Conservation (phyloP, 2,113 vertebrate genomes). For the Micromys minutus region DNA sequence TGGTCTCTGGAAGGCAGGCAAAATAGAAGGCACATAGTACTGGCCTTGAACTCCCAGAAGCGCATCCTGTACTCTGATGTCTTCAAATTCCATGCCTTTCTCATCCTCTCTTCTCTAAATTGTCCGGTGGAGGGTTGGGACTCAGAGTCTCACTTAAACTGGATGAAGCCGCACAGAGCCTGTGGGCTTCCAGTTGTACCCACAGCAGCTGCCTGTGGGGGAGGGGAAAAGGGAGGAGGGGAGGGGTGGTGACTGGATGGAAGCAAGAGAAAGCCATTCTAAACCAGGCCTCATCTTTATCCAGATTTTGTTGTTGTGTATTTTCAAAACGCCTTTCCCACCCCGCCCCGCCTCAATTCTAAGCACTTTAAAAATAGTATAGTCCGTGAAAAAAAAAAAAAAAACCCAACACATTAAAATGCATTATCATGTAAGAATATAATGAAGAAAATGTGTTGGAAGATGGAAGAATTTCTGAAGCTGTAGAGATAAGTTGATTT, state of each 20-base stretch:
- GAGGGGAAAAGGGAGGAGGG: too few relatives aligned
- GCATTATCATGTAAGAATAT: constrained; percentile 7
- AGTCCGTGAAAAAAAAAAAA: background rate
- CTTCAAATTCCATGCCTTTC: background rate
- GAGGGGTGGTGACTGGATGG: background rate
- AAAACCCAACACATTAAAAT: background rate
- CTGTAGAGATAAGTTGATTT: constrained; percentile 80
- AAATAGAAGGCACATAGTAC: background rate
- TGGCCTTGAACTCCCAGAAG: background rate
- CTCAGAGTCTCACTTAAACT: background rate
- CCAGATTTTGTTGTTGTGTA: background rate
- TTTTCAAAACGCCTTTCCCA: background rate
- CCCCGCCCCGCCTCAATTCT: background rate
- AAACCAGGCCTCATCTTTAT: constrained; percentile 26
- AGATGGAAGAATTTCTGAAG: constrained; percentile 83
- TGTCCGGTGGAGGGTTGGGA: background rate
- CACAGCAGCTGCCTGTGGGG: background rate
- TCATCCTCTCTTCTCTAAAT: background rate
- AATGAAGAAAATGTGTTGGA: constrained; percentile 63
- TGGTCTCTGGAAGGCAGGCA: background rate
- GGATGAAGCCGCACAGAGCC: background rate
- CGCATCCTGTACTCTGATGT: background rate
- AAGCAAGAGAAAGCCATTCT: background rate
- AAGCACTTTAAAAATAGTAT: background rate
- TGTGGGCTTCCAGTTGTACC: background rate